Percentiles rank a stretch among this genome's conserved stretches.
Conservation (phyloP, 1,140 invertebrate species). For the Bombus polaris region DNA sequence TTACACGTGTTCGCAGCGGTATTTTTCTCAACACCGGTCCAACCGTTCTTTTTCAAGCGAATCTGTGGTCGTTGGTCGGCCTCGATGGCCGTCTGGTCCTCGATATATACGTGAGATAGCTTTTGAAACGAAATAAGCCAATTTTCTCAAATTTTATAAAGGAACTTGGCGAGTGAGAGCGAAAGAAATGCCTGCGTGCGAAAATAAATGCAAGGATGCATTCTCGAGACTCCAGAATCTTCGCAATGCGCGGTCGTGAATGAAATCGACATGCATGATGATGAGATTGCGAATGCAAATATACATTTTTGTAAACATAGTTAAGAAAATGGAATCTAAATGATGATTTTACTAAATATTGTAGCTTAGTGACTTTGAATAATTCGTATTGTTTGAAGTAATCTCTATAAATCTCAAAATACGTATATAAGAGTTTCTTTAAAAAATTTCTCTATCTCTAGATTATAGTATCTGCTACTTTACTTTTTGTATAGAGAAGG, state of each 20-base stretch:
- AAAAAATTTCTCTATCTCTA: too few relatives aligned
- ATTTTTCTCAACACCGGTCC: constrained; percentile 62
- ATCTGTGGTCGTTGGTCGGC: constrained; percentile 40
- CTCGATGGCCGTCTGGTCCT: neutral
- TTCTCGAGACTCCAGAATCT: neutral
- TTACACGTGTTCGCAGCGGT: constrained; percentile 70
- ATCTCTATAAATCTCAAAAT: too few relatives aligned
- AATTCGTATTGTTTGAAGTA: too few relatives aligned
- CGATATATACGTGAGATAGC: neutral
- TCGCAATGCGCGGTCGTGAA: neutral
- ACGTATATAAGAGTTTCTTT: too few relatives aligned
- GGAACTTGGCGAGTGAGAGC: neutral
- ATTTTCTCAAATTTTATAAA: neutral
- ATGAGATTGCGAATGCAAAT: too few relatives aligned
- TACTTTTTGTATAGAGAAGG: too few relatives aligned
- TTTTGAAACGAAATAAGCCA: neutral
- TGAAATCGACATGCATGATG: neutral
- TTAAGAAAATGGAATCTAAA: too few relatives aligned
- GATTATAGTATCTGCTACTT: too few relatives aligned
- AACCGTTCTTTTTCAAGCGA: constrained; percentile 31
- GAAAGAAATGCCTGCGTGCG: too few relatives aligned
- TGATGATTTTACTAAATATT: too few relatives aligned
- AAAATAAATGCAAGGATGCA: neutral
- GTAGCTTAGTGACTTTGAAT: too few relatives aligned
- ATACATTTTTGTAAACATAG: too few relatives aligned